phyloP scores from a whole-genome alignment of 2,797 vertebrate genomes.

The Anguilla anguilla region DNA sequence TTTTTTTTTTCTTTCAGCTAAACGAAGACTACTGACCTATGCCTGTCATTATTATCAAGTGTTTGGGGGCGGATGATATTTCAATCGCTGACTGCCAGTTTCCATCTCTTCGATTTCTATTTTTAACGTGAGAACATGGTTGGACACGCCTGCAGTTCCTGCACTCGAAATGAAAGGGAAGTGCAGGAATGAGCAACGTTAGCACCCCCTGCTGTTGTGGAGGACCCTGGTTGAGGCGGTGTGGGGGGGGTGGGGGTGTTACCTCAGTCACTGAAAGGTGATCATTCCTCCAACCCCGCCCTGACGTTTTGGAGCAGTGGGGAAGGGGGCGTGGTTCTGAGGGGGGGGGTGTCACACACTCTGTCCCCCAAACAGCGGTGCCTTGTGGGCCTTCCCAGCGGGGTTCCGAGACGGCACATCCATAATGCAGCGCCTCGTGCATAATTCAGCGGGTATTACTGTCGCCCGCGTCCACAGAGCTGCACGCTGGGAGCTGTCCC shows the following conservation, averaged over 20 bases:
- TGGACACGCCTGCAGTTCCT: neutral
- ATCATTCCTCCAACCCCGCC: neutral
- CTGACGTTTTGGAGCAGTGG: neutral
- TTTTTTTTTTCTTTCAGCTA: neutral
- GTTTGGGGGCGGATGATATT: no score
- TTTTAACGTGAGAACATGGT: neutral
- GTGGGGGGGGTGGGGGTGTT: neutral
- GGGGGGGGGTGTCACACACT: neutral
- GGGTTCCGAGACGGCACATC: neutral
- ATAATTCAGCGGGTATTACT: slow-evolving; percentile 5
- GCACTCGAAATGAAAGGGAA: neutral
- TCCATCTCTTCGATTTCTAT: neutral
- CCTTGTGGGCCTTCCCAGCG: neutral
- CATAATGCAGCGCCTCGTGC: neutral
- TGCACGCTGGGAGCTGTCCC: neutral
- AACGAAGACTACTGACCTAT: neutral
- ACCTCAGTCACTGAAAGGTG: neutral
- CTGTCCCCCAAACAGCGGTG: neutral
- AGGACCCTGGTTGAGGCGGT: neutral
- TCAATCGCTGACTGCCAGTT: no score
- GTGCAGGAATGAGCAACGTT: neutral
- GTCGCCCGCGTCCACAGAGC: neutral
- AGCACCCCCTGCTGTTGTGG: neutral
- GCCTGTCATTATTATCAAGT: no score
- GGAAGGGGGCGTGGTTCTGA: neutral